Evolutionary conservation across 1,140 invertebrate genomes (phyloP), one percentile per base, ranked within the genome.

Genomic region (Zaprionus nigranus): DNA sequence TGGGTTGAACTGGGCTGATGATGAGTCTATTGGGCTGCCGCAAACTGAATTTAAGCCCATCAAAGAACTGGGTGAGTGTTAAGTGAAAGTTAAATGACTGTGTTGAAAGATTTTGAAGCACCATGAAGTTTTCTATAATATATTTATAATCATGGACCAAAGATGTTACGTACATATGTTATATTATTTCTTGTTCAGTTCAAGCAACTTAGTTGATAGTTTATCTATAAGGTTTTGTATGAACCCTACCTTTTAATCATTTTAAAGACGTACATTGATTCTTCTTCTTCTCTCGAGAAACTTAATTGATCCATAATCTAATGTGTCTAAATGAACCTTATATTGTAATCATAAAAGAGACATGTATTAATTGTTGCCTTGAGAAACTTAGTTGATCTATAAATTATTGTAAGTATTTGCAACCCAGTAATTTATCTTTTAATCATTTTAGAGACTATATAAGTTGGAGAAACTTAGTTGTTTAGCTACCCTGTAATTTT

Each of bases 1-100:
- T 20, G 40, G 53, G 5, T 6, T 70, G 5, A 53, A 62, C 28
- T 61, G 68, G 51, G 76, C 79, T 13, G 72, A 56, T 1, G 75
- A 84, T 12, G 58, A 83, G 1, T 51, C 40, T 11, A 15, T 78
- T 5, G 81, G 56, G 26, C n/a, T 87, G 62, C 71, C 78, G 2
- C 43, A 51, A 6, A 28, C 64, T 5, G 75, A 79, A 9, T 87
- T 76, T 30, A 87, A 87, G 75, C 84, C 84, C 20, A 76, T 87
- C 5, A 79, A 53, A 12, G 71, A 88, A 53, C 66, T 87, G n/a
- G 70, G 84, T 87, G 71, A 87, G 84, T 87, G 57, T 38, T 34
- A 40, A 43, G 26, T 20, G 1, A 49, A 54, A 54, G 7, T 22
- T 17, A 38, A 15, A 1, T 38, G 13, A 43, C 26, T 17, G 58